Evolutionary conservation across 2,797 vertebrate genomes (phyloP), one percentile per base, ranked within the genome.

Genomic region (Rhinophrynus dorsalis): DNA sequence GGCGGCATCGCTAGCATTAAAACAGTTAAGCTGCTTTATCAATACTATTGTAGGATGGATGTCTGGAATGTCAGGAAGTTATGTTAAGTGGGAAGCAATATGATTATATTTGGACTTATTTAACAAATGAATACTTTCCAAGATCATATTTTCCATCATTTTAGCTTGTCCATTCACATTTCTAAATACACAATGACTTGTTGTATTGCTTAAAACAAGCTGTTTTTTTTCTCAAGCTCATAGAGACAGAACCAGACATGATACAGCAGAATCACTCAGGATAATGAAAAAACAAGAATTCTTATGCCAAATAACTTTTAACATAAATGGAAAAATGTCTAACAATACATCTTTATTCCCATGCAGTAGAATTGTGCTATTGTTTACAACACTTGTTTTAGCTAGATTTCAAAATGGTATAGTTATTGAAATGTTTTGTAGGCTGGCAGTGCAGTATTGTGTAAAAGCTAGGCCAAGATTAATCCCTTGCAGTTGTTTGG

Each of bases 21-120:
- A n/a, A n/a, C n/a, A n/a, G n/a, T n/a, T n/a, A n/a, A n/a, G n/a
- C n/a, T n/a, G n/a, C n/a, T n/a, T n/a, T n/a, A n/a, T n/a, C n/a
- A n/a, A 44, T 44, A 44, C 6, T 18, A 21, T 51, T 55, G 37
- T 47, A 57, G 51, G 64, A 30, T 40, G 33, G 12, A 6, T 26
- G 45, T 52, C 55, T 60, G 11, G 62, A 66, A 73, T 66, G 61
- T 21, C 7, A 32, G 42, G 30, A 35, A 58, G 17, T 73, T 51
- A 44, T 65, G 54, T 33, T 26, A 66, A 44, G 69, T 73, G 45
- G 69, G 69, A 73, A 23, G 69, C 45, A 13, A 50, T 51, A 65
- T 60, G 29, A 52, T 29, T 52, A 33, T 73, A 35, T 60, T 33
- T 66, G 69, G 33, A 23, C 42, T 65, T 72, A 58, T 42, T 47